Conservation (phyloP, 2,797 vertebrate genomes). For the Zenarchopterus dispar region DNA sequence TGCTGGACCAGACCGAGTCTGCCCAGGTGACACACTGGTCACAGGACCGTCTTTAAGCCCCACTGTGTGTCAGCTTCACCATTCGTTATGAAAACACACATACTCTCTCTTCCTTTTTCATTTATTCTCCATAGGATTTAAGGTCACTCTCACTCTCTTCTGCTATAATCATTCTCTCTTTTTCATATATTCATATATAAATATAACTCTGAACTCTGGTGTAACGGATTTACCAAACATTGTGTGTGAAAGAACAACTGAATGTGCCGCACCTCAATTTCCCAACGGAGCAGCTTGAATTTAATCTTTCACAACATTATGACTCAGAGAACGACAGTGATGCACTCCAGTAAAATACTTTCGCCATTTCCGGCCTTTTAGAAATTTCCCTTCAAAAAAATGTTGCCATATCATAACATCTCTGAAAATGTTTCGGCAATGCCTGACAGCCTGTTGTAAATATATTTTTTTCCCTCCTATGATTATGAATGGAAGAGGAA, state of each 20-base stretch:
- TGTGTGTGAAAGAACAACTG: not conserved
- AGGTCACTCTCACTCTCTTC: not conserved
- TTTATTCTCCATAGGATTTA: not conserved
- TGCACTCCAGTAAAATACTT: constrained; percentile 50
- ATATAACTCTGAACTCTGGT: not conserved
- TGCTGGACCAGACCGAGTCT: constrained; percentile 88
- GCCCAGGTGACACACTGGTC: constrained; percentile 85
- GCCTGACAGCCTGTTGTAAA: constrained; percentile 47
- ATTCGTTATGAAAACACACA: not conserved
- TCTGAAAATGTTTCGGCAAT: constrained; percentile 45
- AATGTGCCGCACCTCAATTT: constrained; percentile 27
- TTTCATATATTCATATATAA: no score
- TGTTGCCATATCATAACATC: constrained; percentile 37
- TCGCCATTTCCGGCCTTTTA: constrained; percentile 34
- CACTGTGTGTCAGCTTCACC: not conserved
- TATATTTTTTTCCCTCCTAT: constrained; percentile 52
- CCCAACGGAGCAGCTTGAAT: constrained; percentile 25
- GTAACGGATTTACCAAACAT: not conserved
- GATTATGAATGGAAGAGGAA: constrained; percentile 51
- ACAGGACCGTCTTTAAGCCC: not conserved
- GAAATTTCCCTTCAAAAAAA: constrained; percentile 33
- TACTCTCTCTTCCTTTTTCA: not conserved
- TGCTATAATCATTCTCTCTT: no score
- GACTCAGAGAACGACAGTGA: constrained; percentile 50
- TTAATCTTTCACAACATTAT: constrained; percentile 44